phyloP scores from a whole-genome alignment of 2,888 invertebrate genomes.

The Drosophila prolongata region DNA sequence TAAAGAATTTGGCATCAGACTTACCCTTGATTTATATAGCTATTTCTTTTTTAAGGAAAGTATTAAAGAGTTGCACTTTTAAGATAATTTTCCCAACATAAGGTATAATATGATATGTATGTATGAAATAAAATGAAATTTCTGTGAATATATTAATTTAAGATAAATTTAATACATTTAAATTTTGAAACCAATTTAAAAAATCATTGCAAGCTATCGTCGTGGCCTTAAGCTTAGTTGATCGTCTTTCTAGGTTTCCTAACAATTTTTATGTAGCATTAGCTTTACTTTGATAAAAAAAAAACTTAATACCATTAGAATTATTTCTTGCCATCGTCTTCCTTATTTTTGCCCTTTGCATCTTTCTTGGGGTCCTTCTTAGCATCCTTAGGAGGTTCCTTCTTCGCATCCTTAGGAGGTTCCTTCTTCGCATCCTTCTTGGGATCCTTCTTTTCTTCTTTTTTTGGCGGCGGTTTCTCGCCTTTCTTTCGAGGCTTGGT shows the following conservation, averaged over 20 bases:
- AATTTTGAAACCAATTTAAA: not conserved
- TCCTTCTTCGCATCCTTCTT: not conserved
- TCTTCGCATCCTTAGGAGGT: not conserved
- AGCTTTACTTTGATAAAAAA: too few relatives aligned
- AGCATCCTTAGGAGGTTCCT: not conserved
- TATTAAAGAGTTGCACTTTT: too few relatives aligned
- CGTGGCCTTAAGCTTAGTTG: too few relatives aligned
- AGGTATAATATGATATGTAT: too few relatives aligned
- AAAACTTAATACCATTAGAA: not conserved
- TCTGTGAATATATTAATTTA: not conserved
- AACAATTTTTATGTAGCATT: too few relatives aligned
- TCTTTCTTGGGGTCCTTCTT: conserved; percentile 3
- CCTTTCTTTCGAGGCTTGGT: not conserved
- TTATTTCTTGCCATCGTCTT: not conserved
- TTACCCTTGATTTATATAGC: not conserved
- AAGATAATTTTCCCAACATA: too few relatives aligned
- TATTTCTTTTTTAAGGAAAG: too few relatives aligned
- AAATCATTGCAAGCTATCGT: not conserved
- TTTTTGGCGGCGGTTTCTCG: not conserved
- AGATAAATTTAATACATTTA: not conserved
- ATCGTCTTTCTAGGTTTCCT: too few relatives aligned
- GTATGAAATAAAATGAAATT: too few relatives aligned
- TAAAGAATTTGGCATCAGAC: not conserved
- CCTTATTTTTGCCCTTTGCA: not conserved
- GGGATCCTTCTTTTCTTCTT: not conserved